phyloP scores from a whole-genome alignment of 2,888 invertebrate genomes.

The Chrysomela aeneicollis region DNA sequence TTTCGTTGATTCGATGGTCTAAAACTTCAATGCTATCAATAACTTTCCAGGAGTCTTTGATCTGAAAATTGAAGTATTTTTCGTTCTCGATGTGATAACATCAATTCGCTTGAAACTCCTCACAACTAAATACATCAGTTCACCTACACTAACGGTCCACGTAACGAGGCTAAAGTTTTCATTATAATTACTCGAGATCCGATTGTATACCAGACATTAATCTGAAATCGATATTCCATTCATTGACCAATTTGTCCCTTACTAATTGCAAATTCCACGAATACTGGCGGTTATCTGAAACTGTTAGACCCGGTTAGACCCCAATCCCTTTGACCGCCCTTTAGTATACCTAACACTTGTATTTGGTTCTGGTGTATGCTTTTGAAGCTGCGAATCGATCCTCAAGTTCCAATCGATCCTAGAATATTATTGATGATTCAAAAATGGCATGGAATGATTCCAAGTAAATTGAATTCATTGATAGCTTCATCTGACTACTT shows the following conservation, averaged over 20 bases:
- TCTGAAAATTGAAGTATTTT: no score
- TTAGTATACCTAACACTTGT: slow-evolving; percentile 40
- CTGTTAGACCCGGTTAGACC: slow-evolving; percentile 13
- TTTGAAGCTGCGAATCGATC: background rate
- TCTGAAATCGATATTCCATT: slow-evolving; percentile 13
- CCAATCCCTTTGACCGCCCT: slow-evolving; percentile 2
- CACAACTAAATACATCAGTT: background rate
- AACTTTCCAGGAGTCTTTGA: no score
- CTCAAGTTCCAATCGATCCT: no score
- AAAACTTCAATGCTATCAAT: no score
- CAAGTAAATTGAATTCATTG: background rate
- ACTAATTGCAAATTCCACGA: slow-evolving; percentile 22
- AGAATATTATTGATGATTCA: no score
- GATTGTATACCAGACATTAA: background rate
- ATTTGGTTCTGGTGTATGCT: slow-evolving; percentile 3
- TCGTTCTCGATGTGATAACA: no score
- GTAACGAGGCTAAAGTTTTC: background rate
- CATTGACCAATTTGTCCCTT: slow-evolving; percentile 19
- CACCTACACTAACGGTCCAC: background rate
- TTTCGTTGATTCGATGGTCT: no score
- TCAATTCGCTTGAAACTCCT: background rate
- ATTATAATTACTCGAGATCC: background rate
- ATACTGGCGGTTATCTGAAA: slow-evolving; percentile 9
- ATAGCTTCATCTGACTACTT: no score
- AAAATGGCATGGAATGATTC: no score